Conservation (phyloP, 2,797 vertebrate species). For the Gymnopithys bicolor region DNA sequence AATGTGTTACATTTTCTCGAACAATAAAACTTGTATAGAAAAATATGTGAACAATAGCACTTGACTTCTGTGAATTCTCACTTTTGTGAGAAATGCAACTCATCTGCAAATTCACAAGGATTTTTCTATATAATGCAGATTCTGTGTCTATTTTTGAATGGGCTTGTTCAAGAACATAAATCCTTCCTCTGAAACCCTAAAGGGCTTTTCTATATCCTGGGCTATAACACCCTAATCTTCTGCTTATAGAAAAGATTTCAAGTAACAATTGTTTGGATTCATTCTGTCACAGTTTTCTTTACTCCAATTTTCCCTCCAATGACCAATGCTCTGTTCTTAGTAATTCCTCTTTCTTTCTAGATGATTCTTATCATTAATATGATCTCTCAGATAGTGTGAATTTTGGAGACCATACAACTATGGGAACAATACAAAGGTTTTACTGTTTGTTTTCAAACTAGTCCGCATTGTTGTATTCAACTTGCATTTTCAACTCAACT, state of each 20-base stretch:
- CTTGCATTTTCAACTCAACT: neutral
- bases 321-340: neutral
- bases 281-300: neutral
- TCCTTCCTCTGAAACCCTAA: neutral
- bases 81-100: neutral
- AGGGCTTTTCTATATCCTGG: neutral
- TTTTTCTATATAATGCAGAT: neutral
- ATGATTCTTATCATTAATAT: neutral
- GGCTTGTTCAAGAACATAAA: neutral
- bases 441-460: neutral
- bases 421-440: neutral
- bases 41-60: neutral
- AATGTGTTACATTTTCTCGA: neutral
- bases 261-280: neutral
- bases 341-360: neutral
- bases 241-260: neutral
- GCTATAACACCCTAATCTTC: neutral
- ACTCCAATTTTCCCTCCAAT: neutral
- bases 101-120: neutral
- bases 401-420: neutral
- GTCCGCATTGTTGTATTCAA: neutral
- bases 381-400: neutral
- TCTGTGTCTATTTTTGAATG: neutral
- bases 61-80: neutral
- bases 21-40: neutral